Evolutionary conservation across 2,797 vertebrate genomes (phyloP), one percentile per base, ranked within the genome.

Genomic region (Florisuga fusca): DNA sequence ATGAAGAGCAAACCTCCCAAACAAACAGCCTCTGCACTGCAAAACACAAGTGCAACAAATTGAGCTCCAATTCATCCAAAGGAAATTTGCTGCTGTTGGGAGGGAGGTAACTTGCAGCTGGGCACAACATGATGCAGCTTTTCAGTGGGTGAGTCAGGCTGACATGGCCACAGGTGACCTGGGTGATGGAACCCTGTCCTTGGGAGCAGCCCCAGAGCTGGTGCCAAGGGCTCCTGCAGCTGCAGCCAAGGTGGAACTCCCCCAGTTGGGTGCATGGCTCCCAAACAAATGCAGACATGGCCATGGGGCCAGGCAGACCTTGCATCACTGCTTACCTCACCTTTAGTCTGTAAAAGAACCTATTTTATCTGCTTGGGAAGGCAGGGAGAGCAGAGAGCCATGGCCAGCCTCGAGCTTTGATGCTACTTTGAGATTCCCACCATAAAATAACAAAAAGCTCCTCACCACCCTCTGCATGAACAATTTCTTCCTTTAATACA

Each of bases 101-200:
- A 9, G 4, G 20, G 51, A 55, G 71, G n/a, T 27, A 13, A 46
- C 4, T 2, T 4, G 20, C 62, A 10, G 62, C 12, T 6, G 67
- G 62, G 67, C 7, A n/a, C 29, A 16, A 12, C 27, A 4, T 2
- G 46, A 16, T 2, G 34, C 16, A 54, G 77, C 31, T 48, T 38
- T 33, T 9, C 51, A 43, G n/a, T 55, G 27, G 15, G 17, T 7
- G 15, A 0, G 4, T 9, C 41, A 61, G 41, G 11, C 29, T 11
- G 81, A 3, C 75, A 21, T 17, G 13, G 58, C 31, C 72, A 4
- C 7, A 5, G 57, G 59, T 15, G 55, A 31, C 12, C 6, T 0
- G 20, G 61, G 2, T 19, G 17, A 1, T 5, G 51, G 8, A 19
- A 4, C 4, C 33, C 1, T 0, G 13, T 11, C 45, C 45, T 5